These are phyloP conservation scores for Himalopsyche tibetana DNA, from an alignment of 2,888 invertebrate species.

Conservation along the genomic window DNA sequence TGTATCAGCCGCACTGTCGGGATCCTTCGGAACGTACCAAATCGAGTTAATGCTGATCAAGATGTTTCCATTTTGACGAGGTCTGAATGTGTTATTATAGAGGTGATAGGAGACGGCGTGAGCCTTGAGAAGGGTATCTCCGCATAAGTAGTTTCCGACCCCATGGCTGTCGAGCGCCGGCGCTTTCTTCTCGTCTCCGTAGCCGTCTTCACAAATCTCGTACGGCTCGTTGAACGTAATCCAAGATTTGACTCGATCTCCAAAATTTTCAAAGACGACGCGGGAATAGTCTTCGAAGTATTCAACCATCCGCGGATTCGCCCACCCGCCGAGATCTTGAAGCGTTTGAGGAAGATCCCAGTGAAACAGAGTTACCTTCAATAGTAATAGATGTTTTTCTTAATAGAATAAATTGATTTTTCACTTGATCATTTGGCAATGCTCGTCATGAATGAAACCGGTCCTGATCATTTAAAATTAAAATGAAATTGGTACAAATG, in stretches of 20 bases:
- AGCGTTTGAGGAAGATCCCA: slow-evolving; percentile 81
- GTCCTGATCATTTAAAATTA: no score
- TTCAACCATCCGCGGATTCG: slow-evolving; percentile 76
- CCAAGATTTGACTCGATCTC: slow-evolving; percentile 80
- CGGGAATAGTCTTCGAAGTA: slow-evolving; percentile 78
- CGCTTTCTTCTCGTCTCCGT: slow-evolving; percentile 76
- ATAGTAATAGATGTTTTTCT: slow-evolving; percentile 51
- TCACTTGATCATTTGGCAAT: no score
- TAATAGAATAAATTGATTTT: no score
- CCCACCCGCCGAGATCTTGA: slow-evolving; percentile 78
- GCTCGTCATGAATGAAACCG: no score
- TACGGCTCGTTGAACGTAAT: slow-evolving; percentile 84
- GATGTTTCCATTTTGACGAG: slow-evolving; percentile 76
- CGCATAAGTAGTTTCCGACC: slow-evolving; percentile 80
- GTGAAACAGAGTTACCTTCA: slow-evolving; percentile 80
- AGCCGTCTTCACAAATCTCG: slow-evolving; percentile 76
- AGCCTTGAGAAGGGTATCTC: slow-evolving; percentile 80
- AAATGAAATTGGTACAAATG: no score
- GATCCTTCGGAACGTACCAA: slow-evolving; percentile 75
- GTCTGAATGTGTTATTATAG: slow-evolving; percentile 79
- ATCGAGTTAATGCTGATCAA: slow-evolving; percentile 78
- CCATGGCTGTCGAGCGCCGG: slow-evolving; percentile 78
- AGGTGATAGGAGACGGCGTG: slow-evolving; percentile 82
- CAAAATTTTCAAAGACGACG: slow-evolving; percentile 77
- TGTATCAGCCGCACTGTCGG: slow-evolving; percentile 72